These are phyloP conservation scores for Neelides sp. DNA, from an alignment of 1,140 invertebrate genomes.

Conservation along the genomic window DNA sequence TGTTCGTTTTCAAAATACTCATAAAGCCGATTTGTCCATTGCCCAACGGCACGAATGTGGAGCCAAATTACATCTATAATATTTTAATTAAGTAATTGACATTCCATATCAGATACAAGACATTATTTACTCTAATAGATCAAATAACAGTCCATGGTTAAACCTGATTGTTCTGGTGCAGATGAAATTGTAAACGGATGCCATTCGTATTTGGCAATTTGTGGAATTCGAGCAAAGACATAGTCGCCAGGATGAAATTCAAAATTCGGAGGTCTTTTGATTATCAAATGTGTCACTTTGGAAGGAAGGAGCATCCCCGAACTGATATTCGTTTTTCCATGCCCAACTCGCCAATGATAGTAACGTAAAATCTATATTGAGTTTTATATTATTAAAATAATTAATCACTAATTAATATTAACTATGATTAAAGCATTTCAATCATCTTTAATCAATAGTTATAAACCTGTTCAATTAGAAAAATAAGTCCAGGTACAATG, in stretches of 20 bases:
- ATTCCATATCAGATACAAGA: background rate
- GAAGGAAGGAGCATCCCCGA: slow-evolving; percentile 69
- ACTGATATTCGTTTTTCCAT: slow-evolving; percentile 70
- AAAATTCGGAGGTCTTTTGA: slow-evolving; percentile 71
- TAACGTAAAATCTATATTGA: slow-evolving; percentile 12
- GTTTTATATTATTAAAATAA: background rate
- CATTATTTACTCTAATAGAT: background rate
- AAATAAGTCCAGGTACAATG: slow-evolving; percentile 64
- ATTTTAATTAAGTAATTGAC: background rate
- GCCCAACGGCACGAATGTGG: slow-evolving; percentile 81
- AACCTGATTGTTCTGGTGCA: slow-evolving; percentile 83
- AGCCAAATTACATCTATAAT: slow-evolving; percentile 74
- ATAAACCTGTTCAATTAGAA: slow-evolving; percentile 57
- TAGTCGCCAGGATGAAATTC: slow-evolving; percentile 87
- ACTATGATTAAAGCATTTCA: too few species aligned
- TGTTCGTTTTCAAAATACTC: slow-evolving; percentile 63
- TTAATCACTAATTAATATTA: too few species aligned
- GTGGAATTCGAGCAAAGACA: slow-evolving; percentile 83
- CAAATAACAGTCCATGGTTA: slow-evolving; percentile 13
- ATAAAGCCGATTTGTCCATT: slow-evolving; percentile 86
- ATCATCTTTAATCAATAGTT: background rate
- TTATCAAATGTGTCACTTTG: slow-evolving; percentile 72
- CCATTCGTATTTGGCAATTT: slow-evolving; percentile 87
- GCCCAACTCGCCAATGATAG: slow-evolving; percentile 33
- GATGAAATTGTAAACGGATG: slow-evolving; percentile 95